phyloP scores from a whole-genome alignment of 2,888 invertebrate genomes.

The Ormyrus thymus region DNA sequence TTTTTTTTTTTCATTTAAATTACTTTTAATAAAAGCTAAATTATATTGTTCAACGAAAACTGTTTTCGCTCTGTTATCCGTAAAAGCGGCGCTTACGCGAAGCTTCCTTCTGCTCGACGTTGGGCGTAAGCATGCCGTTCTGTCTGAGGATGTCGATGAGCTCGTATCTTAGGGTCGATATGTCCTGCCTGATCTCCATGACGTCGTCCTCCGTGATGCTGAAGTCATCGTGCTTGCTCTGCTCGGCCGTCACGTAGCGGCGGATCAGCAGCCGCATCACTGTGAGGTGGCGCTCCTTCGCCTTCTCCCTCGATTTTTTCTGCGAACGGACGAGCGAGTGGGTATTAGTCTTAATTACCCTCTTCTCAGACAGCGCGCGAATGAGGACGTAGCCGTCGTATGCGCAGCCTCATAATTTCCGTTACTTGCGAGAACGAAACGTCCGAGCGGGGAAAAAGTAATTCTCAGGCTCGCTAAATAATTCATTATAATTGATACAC shows the following conservation, averaged over 20 bases:
- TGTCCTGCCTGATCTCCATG: conserved; percentile 98
- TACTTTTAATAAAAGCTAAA: too few relatives aligned
- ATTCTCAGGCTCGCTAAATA: too few relatives aligned
- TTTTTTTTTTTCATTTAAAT: too few relatives aligned
- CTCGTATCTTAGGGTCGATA: conserved; percentile 95
- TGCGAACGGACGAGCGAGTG: conserved; percentile 64
- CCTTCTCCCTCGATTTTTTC: conserved; percentile 85
- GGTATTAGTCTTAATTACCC: too few relatives aligned
- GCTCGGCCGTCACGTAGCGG: conserved; percentile 93
- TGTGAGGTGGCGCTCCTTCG: conserved; percentile 84
- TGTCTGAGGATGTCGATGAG: conserved; percentile 92
- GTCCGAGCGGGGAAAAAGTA: background rate
- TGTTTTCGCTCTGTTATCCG: too few relatives aligned
- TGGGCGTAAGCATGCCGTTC: conserved; percentile 91
- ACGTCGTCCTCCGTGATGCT: conserved; percentile 98
- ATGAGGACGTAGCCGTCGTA: too few relatives aligned
- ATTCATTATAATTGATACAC: too few relatives aligned
- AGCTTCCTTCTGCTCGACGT: conserved; percentile 81
- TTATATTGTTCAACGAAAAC: too few relatives aligned
- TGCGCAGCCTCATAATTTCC: background rate
- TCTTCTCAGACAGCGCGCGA: too few relatives aligned
- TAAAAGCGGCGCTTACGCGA: conserved; percentile 75
- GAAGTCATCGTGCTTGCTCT: conserved; percentile 90
- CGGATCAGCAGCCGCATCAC: conserved; percentile 93
- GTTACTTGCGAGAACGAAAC: background rate